Conservation (phyloP, 1,140 invertebrate species). For the Gryon sp. region DNA sequence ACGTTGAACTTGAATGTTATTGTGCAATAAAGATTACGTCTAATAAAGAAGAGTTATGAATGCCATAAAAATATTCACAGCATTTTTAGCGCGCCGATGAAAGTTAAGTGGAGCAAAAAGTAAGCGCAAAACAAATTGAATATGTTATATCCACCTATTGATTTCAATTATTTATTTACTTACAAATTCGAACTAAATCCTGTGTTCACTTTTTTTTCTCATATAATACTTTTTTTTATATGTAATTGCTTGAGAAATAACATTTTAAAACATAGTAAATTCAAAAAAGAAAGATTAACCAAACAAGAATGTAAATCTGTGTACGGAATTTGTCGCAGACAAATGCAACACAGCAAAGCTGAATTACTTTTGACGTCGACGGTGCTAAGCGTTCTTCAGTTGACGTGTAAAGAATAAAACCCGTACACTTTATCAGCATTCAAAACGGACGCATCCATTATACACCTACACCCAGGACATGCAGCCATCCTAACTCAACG, state of each 20-base stretch:
- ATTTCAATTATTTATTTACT: too few relatives aligned
- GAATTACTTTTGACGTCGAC: conserved; percentile 35
- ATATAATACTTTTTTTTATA: too few relatives aligned
- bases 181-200: too few relatives aligned
- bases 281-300: too few relatives aligned
- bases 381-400: conserved; percentile 33
- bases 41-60: conserved; percentile 15
- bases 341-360: conserved; percentile 35
- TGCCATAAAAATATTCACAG: conserved; percentile 6
- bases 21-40: conserved; percentile 4
- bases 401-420: conserved; percentile 43
- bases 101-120: background rate
- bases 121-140: background rate
- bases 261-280: too few relatives aligned
- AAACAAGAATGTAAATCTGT: too few relatives aligned
- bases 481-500: conserved; percentile 14
- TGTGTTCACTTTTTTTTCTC: too few relatives aligned
- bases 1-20: conserved; percentile 17
- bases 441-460: conserved; percentile 35
- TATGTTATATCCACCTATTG: too few relatives aligned
- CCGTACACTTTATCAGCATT: conserved; percentile 26
- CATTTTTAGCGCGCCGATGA: conserved; percentile 5
- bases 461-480: conserved; percentile 16
- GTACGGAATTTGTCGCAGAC: conserved; percentile 36
- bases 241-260: too few relatives aligned